Evolutionary conservation across 2,797 vertebrate species (phyloP), one percentile per base, ranked within the genome.

Genomic region (Cryptoprocta ferox): DNA sequence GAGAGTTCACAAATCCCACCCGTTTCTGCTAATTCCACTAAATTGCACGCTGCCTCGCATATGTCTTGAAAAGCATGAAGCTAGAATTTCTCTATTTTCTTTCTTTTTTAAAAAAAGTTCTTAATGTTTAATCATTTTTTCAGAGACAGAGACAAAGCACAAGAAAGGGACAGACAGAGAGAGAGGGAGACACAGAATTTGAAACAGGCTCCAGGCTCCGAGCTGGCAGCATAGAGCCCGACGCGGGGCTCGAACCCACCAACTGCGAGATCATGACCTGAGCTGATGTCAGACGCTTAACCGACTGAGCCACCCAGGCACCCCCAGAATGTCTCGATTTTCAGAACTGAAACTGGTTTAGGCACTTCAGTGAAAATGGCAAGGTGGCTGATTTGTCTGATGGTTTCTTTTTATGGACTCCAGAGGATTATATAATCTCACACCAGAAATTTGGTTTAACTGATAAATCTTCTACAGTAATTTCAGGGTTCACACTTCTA

Each of bases 331-430:
- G 56, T 92, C 76, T 91, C 50, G 92, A 7, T 96, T 89, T 94
- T 89, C 48, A 85, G 92, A 96, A 39, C 53, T 6, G 16, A 89
- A 96, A 92, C 73, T 78, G 42, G 68, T 50, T 21, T 70, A 84
- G 70, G 78, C 42, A 59, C n/a, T 81, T 95, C 5, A 89, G 91
- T 66, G 91, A 84, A 94, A 90, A 84, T 93, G 83, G 73, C n/a
- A 42, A 30, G 42, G 53, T 90, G 71, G 50, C 39, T 68, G 86
- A 76, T 75, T 88, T 79, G 82, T 89, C 97, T 86, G 87, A 79
- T 14, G 45, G 83, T 42, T 93, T 45, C 78, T 83, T 97, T 97
- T 76, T 84, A 78, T 76, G 89, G 93, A 73, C 70, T 81, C 61
- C 21, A 50, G 88, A 93, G 42, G 59, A 50, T 75, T 87, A 11